Percentiles rank a stretch among this genome's conserved stretches.
These are phyloP conservation scores for Corella eumyota DNA, from an alignment of 23 tunicate genomes.

Conservation along the genomic window DNA sequence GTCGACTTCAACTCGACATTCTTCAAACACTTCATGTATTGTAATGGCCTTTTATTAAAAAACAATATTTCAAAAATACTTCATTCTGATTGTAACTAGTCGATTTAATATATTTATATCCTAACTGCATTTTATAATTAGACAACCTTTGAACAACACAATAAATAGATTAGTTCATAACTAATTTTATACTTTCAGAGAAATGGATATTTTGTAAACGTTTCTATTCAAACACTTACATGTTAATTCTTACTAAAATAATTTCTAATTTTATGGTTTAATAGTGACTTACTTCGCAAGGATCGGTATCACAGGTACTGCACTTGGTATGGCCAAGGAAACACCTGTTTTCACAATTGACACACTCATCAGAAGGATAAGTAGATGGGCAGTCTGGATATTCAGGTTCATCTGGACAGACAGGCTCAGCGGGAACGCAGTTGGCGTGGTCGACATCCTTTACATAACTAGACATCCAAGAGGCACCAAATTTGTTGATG, in stretches of 20 bases:
- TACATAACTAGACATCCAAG: constrained; percentile 26
- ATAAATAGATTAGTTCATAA: too few species aligned
- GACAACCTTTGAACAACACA: too few species aligned
- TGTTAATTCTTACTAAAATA: too few species aligned
- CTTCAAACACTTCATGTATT: constrained; percentile 9
- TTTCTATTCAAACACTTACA: too few species aligned
- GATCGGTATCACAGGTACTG: constrained; percentile 21
- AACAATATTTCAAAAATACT: too few species aligned
- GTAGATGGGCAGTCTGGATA: constrained; percentile 34
- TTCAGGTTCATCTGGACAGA: constrained; percentile 22
- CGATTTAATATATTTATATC: too few species aligned
- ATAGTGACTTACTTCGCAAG: constrained; percentile 43
- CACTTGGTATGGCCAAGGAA: constrained; percentile 39
- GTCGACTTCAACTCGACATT: constrained; percentile 14
- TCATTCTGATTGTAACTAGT: too few species aligned
- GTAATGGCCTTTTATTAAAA: constrained; percentile 8
- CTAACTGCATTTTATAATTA: too few species aligned
- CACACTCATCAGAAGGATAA: constrained; percentile 31
- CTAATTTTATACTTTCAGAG: too few species aligned
- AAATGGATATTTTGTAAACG: too few species aligned
- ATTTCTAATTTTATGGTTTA: too few species aligned
- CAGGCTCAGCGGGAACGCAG: constrained; percentile 48
- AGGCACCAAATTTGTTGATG: constrained; percentile 38
- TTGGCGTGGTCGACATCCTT: constrained; percentile 30
- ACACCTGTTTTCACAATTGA: constrained; percentile 38